Conservation (phyloP, 53 echinoderm and acorn worm species). For the Arbacia lixula region DNA sequence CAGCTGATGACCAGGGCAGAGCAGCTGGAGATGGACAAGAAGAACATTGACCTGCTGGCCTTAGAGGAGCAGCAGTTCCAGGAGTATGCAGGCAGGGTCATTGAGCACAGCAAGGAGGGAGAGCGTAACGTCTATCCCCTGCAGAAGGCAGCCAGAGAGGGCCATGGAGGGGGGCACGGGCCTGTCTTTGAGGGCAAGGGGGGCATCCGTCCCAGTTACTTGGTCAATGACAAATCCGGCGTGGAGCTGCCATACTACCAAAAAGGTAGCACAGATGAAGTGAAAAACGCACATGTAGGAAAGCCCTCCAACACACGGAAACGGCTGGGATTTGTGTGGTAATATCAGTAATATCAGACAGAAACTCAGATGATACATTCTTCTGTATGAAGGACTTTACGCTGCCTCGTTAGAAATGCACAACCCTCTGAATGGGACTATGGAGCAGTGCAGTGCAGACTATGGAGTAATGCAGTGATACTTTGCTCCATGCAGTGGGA, state of each 20-base stretch:
- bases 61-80: conserved; percentile 96
- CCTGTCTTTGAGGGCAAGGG: conserved; percentile 98
- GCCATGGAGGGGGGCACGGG: conserved; percentile 93
- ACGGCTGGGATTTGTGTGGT: conserved; percentile 96
- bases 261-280: conserved; percentile 80
- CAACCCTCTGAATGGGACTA: no score
- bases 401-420: no score
- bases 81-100: conserved; percentile 90
- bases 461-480: no score
- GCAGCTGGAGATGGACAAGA: conserved; percentile 88
- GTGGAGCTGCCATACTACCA: conserved; percentile 95
- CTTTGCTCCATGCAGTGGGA: no score
- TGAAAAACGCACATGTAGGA: conserved; percentile 89
- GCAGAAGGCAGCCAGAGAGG: conserved; percentile 89
- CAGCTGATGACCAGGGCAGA: conserved; percentile 52
- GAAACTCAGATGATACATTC: no score
- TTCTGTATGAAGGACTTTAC: not conserved
- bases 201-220: conserved; percentile 91
- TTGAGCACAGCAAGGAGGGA: conserved; percentile 85
- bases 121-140: conserved; percentile 92
- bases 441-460: no score
- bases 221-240: conserved; percentile 80
- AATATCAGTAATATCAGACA: not conserved
- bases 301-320: conserved; percentile 84
- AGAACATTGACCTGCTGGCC: conserved; percentile 87